Evolutionary conservation across 2,888 invertebrate species (phyloP), one percentile per base, ranked within the genome.

Genomic region (Habrosyne pyritoides): DNA sequence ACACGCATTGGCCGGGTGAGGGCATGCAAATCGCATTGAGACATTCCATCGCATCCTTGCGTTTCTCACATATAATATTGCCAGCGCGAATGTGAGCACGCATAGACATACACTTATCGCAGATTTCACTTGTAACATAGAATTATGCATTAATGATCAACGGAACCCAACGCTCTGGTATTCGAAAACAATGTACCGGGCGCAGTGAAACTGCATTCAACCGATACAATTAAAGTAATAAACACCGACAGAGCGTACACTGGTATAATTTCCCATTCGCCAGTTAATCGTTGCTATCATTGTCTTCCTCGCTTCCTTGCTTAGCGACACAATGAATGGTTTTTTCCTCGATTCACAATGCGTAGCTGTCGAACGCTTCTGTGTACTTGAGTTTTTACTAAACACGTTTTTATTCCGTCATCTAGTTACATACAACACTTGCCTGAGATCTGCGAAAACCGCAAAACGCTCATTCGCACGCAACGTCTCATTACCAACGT

Each of bases 191-290:
- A 87, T 85, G 83, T 81, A 83, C 79, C 18, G 2, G 69, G 71
- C 75, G 75, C 78, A 84, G 85, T 85, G 86, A 86, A 89, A 87
- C 87, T 84, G 84, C 84, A 84, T 84, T 83, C 78, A 83, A 79
- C 77, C 84, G 86, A 85, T 87, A 88, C 87, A 88, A 91, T 88
- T 90, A 87, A 85, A 85, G 84, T 84, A 84, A 87, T 89, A 87
- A 86, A 84, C 78, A 80, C 81, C 77, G 74, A 71, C 76, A 74
- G 78, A 78, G 72, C 76, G 75, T 79, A 79, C 79, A 75, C 77
- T 77, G 77, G 79, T 85, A 84, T 80, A 81, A 76, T 79, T 89
- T 88, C 88, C 86, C 88, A 90, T 85, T 86, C 81, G 83, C 81
- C 82, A 69, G 78, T 83, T 84, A 85, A 87, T 86, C 83, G 81